These are phyloP conservation scores for Chlorops oryzae DNA, from an alignment of 1,140 invertebrate genomes.

Conservation along the genomic window DNA sequence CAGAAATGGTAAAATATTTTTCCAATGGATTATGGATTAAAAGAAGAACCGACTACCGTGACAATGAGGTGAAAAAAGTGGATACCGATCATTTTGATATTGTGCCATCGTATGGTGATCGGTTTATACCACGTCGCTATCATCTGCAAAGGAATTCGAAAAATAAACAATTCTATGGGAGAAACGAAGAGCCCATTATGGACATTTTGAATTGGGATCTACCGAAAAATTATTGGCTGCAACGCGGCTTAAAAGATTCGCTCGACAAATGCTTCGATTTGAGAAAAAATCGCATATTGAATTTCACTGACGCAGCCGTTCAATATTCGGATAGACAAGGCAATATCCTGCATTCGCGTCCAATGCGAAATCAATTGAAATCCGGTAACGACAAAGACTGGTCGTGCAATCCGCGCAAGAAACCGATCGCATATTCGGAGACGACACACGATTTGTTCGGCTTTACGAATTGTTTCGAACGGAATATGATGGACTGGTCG, in stretches of 20 bases:
- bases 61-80: no score
- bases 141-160: slow-evolving; percentile 17
- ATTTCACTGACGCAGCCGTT: slow-evolving; percentile 22
- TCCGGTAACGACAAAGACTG: no score
- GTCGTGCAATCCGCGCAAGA: slow-evolving; percentile 28
- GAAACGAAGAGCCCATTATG: slow-evolving; percentile 16
- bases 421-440: slow-evolving; percentile 27
- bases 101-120: slow-evolving; percentile 27
- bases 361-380: slow-evolving; percentile 5
- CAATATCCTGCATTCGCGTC: neutral
- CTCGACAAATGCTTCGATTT: slow-evolving; percentile 27
- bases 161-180: slow-evolving; percentile 33
- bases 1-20: no score
- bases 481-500: slow-evolving; percentile 42
- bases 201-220: slow-evolving; percentile 27
- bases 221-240: slow-evolving; percentile 29
- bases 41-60: no score
- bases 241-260: slow-evolving; percentile 20
- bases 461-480: slow-evolving; percentile 15
- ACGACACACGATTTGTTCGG: slow-evolving; percentile 39
- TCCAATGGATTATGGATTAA: no score
- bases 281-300: slow-evolving; percentile 20
- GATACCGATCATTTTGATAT: no score
- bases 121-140: slow-evolving; percentile 39
- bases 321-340: neutral